Evolutionary conservation across 2,888 invertebrate species (phyloP).

Genomic region (Drosophila emarginata): DNA sequence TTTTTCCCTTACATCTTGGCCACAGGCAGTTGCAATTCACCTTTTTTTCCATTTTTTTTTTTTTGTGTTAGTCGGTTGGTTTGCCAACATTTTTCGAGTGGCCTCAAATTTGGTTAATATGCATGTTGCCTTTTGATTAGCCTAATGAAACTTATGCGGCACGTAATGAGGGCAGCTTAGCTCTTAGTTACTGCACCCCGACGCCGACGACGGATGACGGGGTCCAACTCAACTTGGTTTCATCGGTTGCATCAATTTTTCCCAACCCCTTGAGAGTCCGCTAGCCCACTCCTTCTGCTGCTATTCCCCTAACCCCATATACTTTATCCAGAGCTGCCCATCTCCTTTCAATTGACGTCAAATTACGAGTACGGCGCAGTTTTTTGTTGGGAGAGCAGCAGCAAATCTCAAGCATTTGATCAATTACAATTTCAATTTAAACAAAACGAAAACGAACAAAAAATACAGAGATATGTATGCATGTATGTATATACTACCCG

Average conservation of each 20-base stretch:
- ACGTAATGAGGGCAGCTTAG: constrained; percentile 30
- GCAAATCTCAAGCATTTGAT: constrained; percentile 77
- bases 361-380: constrained; percentile 48
- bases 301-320: not conserved
- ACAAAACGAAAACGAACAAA: constrained; percentile 31
- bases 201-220: too few species aligned
- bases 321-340: constrained; percentile 15
- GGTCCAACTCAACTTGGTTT: too few species aligned
- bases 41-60: constrained; percentile 4
- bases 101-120: constrained; percentile 73
- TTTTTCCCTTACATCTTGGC: constrained; percentile 58
- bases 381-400: constrained; percentile 29
- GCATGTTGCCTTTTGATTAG: constrained; percentile 68
- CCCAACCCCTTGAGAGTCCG: too few species aligned
- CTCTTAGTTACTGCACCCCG: too few species aligned
- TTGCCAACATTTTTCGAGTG: constrained; percentile 47
- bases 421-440: constrained; percentile 80
- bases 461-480: not conserved
- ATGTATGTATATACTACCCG: constrained; percentile 13
- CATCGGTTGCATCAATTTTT: too few species aligned
- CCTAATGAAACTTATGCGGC: constrained; percentile 74
- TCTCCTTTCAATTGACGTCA: constrained; percentile 70
- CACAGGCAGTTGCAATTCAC: constrained; percentile 34
- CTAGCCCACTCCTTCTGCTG: too few species aligned
- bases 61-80: constrained; percentile 39